These are phyloP conservation scores for Amblyteles armatorius DNA, from an alignment of 2,888 invertebrate genomes.

Conservation along the genomic window DNA sequence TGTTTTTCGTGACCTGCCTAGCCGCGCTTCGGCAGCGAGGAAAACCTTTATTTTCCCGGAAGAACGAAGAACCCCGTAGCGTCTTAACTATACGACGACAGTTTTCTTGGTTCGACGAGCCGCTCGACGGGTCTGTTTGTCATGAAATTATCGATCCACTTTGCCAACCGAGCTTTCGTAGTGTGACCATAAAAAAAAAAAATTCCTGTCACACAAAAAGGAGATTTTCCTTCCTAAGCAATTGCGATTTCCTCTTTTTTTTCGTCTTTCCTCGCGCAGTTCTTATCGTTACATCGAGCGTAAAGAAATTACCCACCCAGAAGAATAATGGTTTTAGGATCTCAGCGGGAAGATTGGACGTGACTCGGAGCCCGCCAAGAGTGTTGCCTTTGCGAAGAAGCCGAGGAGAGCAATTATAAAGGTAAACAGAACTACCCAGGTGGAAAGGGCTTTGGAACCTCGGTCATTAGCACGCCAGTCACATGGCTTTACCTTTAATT, in stretches of 20 bases:
- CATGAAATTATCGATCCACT: conserved; percentile 49
- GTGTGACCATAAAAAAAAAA: conserved; percentile 27
- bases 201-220: conserved; percentile 21
- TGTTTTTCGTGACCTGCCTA: conserved; percentile 19
- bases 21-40: conserved; percentile 8
- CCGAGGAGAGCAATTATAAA: too few species aligned
- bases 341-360: conserved; percentile 8
- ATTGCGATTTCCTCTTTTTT: not conserved
- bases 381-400: not conserved
- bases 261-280: conserved; percentile 10
- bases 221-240: not conserved
- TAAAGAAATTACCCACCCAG: not conserved
- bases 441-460: too few species aligned
- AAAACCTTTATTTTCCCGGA: conserved; percentile 26
- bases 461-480: too few species aligned
- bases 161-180: not conserved
- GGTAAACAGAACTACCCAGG: too few species aligned
- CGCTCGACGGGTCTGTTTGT: not conserved
- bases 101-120: conserved; percentile 8
- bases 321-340: conserved; percentile 36
- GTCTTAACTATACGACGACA: conserved; percentile 26
- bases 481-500: too few species aligned
- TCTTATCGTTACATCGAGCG: conserved; percentile 54
- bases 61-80: conserved; percentile 9
- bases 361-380: conserved; percentile 24